phyloP scores from a whole-genome alignment of 64 coral and sea anemone genomes.

The Orbicella faveolata region DNA sequence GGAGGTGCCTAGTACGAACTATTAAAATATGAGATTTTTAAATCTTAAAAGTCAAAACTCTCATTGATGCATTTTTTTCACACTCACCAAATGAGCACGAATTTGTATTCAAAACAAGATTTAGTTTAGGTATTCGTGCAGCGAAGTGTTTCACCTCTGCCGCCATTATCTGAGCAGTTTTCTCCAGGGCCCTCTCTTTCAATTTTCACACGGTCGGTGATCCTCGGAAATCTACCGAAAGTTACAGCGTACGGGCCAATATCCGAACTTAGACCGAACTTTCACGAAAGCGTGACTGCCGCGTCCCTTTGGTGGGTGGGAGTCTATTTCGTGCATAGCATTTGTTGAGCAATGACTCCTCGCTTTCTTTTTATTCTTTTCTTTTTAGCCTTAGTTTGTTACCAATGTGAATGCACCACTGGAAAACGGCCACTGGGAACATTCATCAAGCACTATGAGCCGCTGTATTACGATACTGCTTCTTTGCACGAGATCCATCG shows the following conservation, averaged over 20 bases:
- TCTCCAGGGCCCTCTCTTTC: too few species aligned
- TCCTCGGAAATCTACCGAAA: background rate
- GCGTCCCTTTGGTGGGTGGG: constrained; percentile 33
- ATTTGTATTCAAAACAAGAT: background rate
- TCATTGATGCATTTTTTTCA: background rate
- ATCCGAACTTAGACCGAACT: background rate
- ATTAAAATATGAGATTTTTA: background rate
- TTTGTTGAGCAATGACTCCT: constrained; percentile 21
- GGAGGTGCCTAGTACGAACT: constrained; percentile 4
- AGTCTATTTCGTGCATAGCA: background rate
- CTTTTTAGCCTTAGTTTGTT: constrained; percentile 23
- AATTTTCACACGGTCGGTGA: background rate
- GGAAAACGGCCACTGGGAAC: constrained; percentile 21
- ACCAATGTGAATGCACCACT: constrained; percentile 16
- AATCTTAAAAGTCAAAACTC: background rate
- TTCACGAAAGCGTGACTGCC: constrained; percentile 15
- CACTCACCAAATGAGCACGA: background rate
- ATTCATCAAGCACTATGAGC: constrained; percentile 82
- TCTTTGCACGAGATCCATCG: constrained; percentile 47
- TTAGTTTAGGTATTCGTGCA: background rate
- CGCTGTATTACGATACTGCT: constrained; percentile 61
- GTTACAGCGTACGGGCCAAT: background rate
- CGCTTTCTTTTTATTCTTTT: constrained; percentile 48
- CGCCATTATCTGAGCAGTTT: background rate
- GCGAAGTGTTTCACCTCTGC: constrained; percentile 5